Conservation (phyloP, 2,888 invertebrate species). For the Drosophila fungiperda region DNA sequence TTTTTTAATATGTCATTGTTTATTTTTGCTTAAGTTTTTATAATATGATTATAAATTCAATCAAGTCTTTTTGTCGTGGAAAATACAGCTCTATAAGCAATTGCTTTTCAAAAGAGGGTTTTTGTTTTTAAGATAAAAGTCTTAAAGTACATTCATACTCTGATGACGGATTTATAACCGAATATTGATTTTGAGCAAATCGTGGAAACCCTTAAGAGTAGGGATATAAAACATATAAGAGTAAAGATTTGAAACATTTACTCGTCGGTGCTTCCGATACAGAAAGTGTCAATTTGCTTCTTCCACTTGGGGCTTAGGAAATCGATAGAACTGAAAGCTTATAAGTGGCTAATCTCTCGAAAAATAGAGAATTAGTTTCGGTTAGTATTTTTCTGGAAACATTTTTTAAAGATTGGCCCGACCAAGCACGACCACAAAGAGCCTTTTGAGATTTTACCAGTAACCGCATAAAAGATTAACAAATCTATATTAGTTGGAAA, state of each 20-base stretch:
- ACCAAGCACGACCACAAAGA: not conserved
- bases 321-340: not conserved
- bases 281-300: not conserved
- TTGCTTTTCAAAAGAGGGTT: not conserved
- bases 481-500: not conserved
- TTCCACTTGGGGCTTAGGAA: not conserved
- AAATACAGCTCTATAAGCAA: not conserved
- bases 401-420: not conserved
- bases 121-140: not conserved
- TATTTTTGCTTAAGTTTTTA: not conserved
- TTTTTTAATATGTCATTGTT: not conserved
- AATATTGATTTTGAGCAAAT: not conserved
- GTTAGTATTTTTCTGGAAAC: not conserved
- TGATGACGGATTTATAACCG: not conserved
- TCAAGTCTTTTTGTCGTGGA: not conserved
- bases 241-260: not conserved
- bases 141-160: not conserved
- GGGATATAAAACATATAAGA: not conserved
- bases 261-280: not conserved
- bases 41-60: not conserved
- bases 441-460: not conserved
- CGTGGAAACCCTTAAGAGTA: not conserved
- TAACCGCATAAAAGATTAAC: not conserved
- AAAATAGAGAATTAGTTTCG: not conserved
- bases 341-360: rapidly evolving